Conservation (phyloP, 2,113 vertebrate genomes). For the Neodon shergylaensis region DNA sequence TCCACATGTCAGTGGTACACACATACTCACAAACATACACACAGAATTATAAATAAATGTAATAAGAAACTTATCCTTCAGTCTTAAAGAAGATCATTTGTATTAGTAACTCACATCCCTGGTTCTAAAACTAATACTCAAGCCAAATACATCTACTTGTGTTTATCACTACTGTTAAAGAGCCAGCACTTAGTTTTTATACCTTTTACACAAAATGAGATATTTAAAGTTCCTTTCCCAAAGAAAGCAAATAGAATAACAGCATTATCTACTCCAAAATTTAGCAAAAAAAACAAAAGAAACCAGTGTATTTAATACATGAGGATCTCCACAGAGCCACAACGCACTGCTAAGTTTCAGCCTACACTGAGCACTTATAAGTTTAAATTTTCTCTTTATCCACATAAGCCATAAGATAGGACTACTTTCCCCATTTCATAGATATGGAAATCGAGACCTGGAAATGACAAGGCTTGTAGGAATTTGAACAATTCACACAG, state of each 20-base stretch:
- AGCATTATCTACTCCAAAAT: conserved; percentile 51
- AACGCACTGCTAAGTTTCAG: conserved; percentile 41
- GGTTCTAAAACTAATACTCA: conserved; percentile 44
- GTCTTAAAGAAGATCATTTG: conserved; percentile 40
- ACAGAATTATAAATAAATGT: background rate
- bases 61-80: conserved; percentile 50
- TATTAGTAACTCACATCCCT: conserved; percentile 39
- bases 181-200: conserved; percentile 46
- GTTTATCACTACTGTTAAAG: conserved; percentile 44
- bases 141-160: conserved; percentile 37
- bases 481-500: conserved; percentile 36
- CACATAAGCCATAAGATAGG: conserved; percentile 21
- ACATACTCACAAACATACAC: background rate
- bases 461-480: background rate
- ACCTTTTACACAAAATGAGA: conserved; percentile 54
- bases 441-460: conserved; percentile 47
- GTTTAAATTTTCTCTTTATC: conserved; percentile 29
- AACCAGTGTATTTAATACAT: conserved; percentile 44
- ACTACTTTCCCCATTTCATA: conserved; percentile 55
- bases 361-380: background rate
- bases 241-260: conserved; percentile 56
- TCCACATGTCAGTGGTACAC: background rate
- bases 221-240: conserved; percentile 51
- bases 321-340: background rate
- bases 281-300: conserved; percentile 58